These are phyloP conservation scores for Oxyura jamaicensis DNA, from an alignment of 2,113 vertebrate species.

Conservation along the genomic window DNA sequence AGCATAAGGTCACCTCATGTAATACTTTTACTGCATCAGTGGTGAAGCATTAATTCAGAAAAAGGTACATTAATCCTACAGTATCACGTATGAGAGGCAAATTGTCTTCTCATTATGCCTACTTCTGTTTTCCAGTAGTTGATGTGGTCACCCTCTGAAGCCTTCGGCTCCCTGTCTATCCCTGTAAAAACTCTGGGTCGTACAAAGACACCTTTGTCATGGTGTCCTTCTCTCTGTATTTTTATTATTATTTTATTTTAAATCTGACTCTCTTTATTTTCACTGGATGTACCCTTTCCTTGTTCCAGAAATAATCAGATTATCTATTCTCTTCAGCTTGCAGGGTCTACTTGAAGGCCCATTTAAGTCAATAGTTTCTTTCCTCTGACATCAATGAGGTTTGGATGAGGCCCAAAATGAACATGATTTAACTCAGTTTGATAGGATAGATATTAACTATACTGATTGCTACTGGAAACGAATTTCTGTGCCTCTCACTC, in stretches of 20 bases:
- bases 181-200: not conserved
- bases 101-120: not conserved
- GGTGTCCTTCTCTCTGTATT: not conserved
- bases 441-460: conserved; percentile 26
- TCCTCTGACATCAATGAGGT: conserved; percentile 45
- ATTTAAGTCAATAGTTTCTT: conserved; percentile 46
- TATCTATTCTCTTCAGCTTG: conserved; percentile 45
- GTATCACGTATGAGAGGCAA: not conserved
- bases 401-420: conserved; percentile 54
- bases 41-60: not conserved
- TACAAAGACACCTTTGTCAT: not conserved
- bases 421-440: conserved; percentile 1
- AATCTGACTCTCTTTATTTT: not conserved
- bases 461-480: conserved; percentile 58
- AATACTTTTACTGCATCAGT: not conserved
- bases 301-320: not conserved
- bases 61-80: not conserved
- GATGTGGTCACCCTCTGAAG: not conserved
- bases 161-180: not conserved
- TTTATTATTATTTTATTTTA: not conserved
- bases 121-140: not conserved
- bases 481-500: conserved; percentile 41
- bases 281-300: not conserved
- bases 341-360: conserved; percentile 9
- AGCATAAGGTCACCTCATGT: rapidly evolving